Evolutionary conservation across 2,113 vertebrate species (phyloP).

Genomic region (Spilogale gracilis): DNA sequence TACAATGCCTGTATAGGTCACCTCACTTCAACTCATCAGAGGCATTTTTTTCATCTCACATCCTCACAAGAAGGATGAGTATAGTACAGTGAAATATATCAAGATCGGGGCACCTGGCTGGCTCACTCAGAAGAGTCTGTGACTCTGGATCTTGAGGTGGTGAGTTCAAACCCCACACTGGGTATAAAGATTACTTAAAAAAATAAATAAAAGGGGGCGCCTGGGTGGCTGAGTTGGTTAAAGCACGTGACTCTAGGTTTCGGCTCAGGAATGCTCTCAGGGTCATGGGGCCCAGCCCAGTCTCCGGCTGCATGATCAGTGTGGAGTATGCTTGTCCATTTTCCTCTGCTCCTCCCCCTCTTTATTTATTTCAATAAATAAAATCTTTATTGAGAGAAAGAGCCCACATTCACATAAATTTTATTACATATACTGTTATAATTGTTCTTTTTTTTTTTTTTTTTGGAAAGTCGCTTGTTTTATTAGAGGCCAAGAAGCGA

Average conservation of each 20-base stretch:
- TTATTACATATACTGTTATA: background rate
- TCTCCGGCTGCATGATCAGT: background rate
- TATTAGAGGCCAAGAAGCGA: conserved; percentile 59
- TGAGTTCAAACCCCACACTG: background rate
- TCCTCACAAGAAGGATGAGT: background rate
- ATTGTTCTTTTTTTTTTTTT: too few species aligned
- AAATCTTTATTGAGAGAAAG: background rate
- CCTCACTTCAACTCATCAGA: background rate
- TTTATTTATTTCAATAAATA: background rate
- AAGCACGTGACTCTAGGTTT: background rate
- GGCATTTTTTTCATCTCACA: background rate
- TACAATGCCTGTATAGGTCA: background rate
- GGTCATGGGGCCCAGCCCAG: background rate
- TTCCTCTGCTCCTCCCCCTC: background rate
- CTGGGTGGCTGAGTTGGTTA: background rate
- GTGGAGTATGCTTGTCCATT: background rate
- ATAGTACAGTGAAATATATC: background rate
- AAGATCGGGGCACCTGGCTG: background rate
- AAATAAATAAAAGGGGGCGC: background rate
- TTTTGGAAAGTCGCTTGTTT: conserved; percentile 51
- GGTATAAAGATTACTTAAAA: background rate
- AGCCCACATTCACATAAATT: background rate
- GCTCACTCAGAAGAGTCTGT: background rate
- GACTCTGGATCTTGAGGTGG: background rate
- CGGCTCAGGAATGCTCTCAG: background rate